Evolutionary conservation across 92 coral and sea anemone species (phyloP), one percentile per base, ranked within the genome.

Genomic region (Plumapathes pennacea): DNA sequence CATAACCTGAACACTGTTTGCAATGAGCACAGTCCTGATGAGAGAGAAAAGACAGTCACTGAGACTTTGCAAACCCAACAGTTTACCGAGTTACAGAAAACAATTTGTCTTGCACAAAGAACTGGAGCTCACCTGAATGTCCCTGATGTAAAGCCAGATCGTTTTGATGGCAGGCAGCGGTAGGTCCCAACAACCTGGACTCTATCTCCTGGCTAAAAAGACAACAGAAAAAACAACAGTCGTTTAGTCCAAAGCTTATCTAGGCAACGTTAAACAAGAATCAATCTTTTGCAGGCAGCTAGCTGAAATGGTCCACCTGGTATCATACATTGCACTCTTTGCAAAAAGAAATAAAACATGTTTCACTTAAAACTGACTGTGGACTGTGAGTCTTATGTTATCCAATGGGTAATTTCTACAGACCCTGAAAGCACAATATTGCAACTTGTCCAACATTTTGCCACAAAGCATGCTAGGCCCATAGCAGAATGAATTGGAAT

Each of bases 91-190:
- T 17, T 25, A 10, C 11, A 15, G 0, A 53, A 19, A 20, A n/a
- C n/a, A n/a, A n/a, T n/a, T n/a, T n/a, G n/a, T n/a, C n/a, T n/a
- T n/a, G n/a, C n/a, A n/a, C n/a, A n/a, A n/a, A n/a, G n/a, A n/a
- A n/a, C n/a, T n/a, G n/a, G n/a, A n/a, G n/a, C n/a, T 26, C 43
- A 86, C 97, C 97, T 81, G 67, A 92, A 92, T 3, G 96, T 81
- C 17, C 98, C 98, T n/a, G 98, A 84, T 2, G 98, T 92, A 45
- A 92, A 92, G 0, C 98, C 98, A 14, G 84, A 77, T 69, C 90
- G 63, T 69, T 92, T 92, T 19, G 98, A 92, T 1, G 98, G 98
- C 39, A 92, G 72, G 57, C 98, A 92, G 27, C 98, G 90, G 62
- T 69, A 92, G 26, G 87, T 92, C 19, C 98, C 98, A 32, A 92